A percentile compares a stretch with the other conserved stretches of the same genome.
phyloP scores from a whole-genome alignment of 2,888 invertebrate species.

The Congeria kusceri region DNA sequence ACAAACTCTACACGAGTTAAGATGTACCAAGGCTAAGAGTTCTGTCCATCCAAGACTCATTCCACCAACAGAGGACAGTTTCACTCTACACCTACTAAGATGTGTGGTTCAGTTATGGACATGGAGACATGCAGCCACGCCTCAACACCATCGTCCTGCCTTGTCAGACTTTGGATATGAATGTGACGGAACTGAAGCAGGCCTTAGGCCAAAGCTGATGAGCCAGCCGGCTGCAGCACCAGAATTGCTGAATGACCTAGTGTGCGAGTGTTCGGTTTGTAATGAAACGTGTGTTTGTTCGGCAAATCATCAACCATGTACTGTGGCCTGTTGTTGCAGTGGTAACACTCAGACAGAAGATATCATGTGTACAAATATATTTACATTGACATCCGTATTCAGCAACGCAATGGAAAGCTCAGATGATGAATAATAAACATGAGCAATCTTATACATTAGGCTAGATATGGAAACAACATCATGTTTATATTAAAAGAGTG shows the following conservation, averaged over 20 bases:
- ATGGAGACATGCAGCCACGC: background rate
- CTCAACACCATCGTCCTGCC: background rate
- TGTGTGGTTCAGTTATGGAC: conserved; percentile 12
- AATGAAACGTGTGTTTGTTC: conserved; percentile 7
- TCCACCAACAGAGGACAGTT: conserved; percentile 30
- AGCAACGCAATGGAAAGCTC: too few species aligned
- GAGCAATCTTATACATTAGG: too few species aligned
- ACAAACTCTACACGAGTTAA: background rate
- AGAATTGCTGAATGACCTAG: conserved; percentile 13
- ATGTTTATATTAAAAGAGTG: too few species aligned
- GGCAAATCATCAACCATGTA: conserved; percentile 16
- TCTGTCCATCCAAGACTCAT: conserved; percentile 10
- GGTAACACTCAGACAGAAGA: background rate
- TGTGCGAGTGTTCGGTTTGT: conserved; percentile 11
- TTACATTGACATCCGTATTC: background rate
- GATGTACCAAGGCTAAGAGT: conserved; percentile 3
- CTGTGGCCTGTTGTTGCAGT: conserved; percentile 4
- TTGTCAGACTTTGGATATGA: conserved; percentile 6
- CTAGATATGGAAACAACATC: too few species aligned
- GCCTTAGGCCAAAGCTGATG: background rate
- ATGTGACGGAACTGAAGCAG: background rate
- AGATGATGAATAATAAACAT: too few species aligned
- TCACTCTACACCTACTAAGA: conserved; percentile 9
- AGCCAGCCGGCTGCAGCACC: conserved; percentile 19
- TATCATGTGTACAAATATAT: conserved; percentile 1